These are phyloP conservation scores for Cynopterus brachyotis DNA, from an alignment of 2,113 vertebrate genomes.

Conservation along the genomic window DNA sequence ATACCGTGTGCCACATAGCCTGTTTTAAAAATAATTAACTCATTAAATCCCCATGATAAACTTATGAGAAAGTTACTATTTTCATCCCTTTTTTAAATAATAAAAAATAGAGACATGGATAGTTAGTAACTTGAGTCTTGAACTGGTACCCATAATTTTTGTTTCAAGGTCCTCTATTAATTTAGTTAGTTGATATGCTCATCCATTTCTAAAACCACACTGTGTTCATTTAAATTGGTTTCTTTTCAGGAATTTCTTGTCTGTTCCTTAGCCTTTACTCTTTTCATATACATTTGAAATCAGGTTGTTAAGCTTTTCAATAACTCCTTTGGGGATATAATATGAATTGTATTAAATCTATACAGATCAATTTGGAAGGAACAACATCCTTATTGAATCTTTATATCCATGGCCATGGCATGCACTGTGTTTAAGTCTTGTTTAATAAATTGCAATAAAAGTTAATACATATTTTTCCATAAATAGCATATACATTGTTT, in stretches of 20 bases:
- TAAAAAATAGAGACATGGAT: neutral
- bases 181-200: neutral
- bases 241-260: neutral
- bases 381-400: neutral
- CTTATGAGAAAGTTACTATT: neutral
- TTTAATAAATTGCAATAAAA: neutral
- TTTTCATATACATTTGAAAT: neutral
- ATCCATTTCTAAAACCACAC: neutral
- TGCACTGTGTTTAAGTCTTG: neutral
- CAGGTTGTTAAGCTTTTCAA: neutral
- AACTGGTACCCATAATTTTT: neutral
- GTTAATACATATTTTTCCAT: neutral
- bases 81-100: neutral
- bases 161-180: neutral
- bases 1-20: neutral
- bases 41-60: neutral
- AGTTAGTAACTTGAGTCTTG: neutral
- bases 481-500: neutral
- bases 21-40: neutral
- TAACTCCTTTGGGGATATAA: neutral
- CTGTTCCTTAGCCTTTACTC: neutral
- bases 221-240: neutral
- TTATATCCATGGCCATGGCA: neutral
- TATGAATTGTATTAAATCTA: neutral
- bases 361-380: neutral